Evolutionary conservation across 2,113 vertebrate species (phyloP).

Genomic region (Dicentrarchus labrax): DNA sequence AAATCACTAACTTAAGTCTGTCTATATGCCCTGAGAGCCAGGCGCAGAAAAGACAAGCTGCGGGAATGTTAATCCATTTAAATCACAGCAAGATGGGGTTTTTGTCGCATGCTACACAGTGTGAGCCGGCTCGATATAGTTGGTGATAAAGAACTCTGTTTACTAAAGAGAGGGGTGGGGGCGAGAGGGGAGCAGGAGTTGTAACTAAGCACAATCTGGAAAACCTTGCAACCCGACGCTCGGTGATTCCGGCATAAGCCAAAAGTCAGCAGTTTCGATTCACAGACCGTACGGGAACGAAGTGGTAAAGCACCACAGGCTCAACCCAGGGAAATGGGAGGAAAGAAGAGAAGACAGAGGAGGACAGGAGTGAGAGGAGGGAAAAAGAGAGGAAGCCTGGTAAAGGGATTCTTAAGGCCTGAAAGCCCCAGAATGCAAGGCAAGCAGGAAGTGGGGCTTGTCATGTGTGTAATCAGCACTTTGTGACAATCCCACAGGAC

Average conservation of each 20-base stretch:
- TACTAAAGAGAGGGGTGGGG: constrained; percentile 34
- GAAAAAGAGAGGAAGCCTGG: constrained; percentile 71
- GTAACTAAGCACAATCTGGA: constrained; percentile 67
- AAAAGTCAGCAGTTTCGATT: constrained; percentile 82
- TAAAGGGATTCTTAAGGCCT: constrained; percentile 78
- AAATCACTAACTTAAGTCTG: constrained; percentile 73
- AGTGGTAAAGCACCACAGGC: constrained; percentile 65
- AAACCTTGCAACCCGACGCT: constrained; percentile 60
- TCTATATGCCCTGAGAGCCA: constrained; percentile 45
- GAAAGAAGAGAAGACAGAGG: constrained; percentile 57
- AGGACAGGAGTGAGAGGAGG: constrained; percentile 63
- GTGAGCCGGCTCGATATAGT: constrained; percentile 58
- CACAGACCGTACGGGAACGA: constrained; percentile 52
- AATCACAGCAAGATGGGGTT: constrained; percentile 65
- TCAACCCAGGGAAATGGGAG: constrained; percentile 57
- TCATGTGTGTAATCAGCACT: constrained; percentile 85
- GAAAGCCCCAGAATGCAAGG: constrained; percentile 82
- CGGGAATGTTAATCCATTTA: constrained; percentile 72
- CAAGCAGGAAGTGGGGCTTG: constrained; percentile 84
- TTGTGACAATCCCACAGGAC: constrained; percentile 81
- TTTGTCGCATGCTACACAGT: constrained; percentile 62
- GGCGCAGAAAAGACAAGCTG: constrained; percentile 50
- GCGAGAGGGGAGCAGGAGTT: constrained; percentile 22
- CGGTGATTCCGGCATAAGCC: constrained; percentile 66
- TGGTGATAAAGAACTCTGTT: constrained; percentile 67